phyloP scores from a whole-genome alignment of 1,140 invertebrate species.

The Ceratoteleas bidentatus region DNA sequence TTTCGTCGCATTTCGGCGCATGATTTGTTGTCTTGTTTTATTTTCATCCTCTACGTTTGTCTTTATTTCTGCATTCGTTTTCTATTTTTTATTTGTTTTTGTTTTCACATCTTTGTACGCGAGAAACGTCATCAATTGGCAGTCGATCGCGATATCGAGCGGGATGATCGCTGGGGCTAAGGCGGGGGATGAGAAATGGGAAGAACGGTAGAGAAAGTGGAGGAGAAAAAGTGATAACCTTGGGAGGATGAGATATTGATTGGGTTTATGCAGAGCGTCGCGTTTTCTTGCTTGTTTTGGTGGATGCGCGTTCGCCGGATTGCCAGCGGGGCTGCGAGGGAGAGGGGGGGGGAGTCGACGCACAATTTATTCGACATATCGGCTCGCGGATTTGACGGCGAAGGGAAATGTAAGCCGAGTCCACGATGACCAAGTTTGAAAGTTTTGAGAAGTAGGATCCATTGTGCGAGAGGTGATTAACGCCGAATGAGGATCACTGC shows the following conservation, averaged over 20 bases:
- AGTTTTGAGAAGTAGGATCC: background rate
- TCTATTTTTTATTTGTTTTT: too few species aligned
- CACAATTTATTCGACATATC: background rate
- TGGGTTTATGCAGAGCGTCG: conserved; percentile 41
- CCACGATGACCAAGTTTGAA: background rate
- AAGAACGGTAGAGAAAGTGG: conserved; percentile 43
- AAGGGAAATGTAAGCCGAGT: background rate
- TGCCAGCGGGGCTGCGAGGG: background rate
- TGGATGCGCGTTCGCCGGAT: background rate
- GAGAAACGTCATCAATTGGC: too few species aligned
- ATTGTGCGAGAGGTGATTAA: too few species aligned
- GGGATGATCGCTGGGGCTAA: background rate
- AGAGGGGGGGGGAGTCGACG: background rate
- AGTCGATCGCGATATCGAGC: background rate
- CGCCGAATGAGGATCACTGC: too few species aligned
- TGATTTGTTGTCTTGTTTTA: too few species aligned
- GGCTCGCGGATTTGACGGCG: background rate
- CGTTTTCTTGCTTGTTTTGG: conserved; percentile 29
- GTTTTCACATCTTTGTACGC: too few species aligned
- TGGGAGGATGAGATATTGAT: conserved; percentile 51
- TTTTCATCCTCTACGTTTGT: too few species aligned
- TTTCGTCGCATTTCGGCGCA: too few species aligned
- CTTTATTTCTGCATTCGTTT: too few species aligned
- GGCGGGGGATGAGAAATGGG: conserved; percentile 21
- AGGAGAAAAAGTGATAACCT: conserved; percentile 55